Base-by-base conservation (phyloP, 2,113 vertebrate genomes). In the Phylloscopus whistleri region DNA sequence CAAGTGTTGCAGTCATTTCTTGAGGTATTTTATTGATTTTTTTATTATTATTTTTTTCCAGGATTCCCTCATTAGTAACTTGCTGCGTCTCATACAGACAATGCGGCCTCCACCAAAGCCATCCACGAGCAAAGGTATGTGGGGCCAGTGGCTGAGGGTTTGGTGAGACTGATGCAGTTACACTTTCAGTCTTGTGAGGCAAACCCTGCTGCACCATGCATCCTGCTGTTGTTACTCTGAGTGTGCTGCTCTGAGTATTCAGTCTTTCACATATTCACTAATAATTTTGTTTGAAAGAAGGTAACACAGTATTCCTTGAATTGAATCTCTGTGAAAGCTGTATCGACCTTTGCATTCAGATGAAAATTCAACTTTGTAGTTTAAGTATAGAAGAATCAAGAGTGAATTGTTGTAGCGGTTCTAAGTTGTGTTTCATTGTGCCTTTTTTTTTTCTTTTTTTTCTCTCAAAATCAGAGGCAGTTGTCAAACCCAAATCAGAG, bases 11-110 rank as follows among this genome's bases (percentile, higher is more conserved):
- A 12, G 31, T 17, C 0, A 4, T 75, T 86, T 46, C 26, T 23
- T 48, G 11, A 75, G 58, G 14, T 9, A 1, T 78, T 60, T 12
- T 5, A 6, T 28, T 74, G 1, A 0, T 2, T 55, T 72, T 89
- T 91, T 43, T 41, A 41, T 41, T n/a, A n/a, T n/a, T n/a, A n/a
- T n/a, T n/a, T 2, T 63, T 70, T 93, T 87, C 26, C 56, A 99
- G 99, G 99, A 99, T 93, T 99, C 99, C 7, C 99, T 99, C 68
- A 89, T 99, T 37, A 97, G 99, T 75, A 99, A 99, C 83, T 95
- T 99, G 93, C 96, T 99, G 1, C 98, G 99, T 41, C 99, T 99
- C 84, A 99, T 99, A 69, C 99, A 99, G 95, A 99, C 99, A 0
- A 99, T 99, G 99, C 98, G 99, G 18, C 99, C 99, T 44, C 98